These are phyloP conservation scores for Cochlearius cochlearius DNA, from an alignment of 2,113 vertebrate species.

Conservation along the genomic window DNA sequence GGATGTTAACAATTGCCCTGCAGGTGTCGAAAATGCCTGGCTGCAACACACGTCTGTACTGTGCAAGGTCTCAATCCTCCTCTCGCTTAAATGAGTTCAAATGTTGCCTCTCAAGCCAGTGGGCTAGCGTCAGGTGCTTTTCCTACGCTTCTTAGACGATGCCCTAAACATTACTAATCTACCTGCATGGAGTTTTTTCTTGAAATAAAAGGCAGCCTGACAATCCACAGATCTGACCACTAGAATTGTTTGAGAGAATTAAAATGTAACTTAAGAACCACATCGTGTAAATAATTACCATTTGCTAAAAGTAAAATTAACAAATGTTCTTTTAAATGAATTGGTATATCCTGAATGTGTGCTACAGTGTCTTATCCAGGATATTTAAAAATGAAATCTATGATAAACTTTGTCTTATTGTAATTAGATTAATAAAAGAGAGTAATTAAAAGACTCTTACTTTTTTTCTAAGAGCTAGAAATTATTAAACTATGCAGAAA, in stretches of 20 bases:
- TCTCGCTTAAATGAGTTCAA: background rate
- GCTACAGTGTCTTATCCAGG: background rate
- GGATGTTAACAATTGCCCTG: background rate
- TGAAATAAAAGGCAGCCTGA: background rate
- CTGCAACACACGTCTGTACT: background rate
- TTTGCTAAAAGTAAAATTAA: background rate
- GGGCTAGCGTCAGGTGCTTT: background rate
- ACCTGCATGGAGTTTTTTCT: background rate
- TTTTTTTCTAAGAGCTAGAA: constrained; percentile 21
- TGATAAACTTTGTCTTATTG: constrained; percentile 39
- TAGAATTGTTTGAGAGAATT: background rate
- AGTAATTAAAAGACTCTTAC: constrained; percentile 15
- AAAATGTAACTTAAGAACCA: background rate
- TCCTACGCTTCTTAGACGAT: background rate
- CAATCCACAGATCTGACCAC: background rate
- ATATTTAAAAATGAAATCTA: constrained; percentile 25
- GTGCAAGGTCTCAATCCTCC: background rate
- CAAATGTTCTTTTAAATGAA: background rate
- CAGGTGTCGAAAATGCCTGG: background rate
- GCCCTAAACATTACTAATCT: background rate
- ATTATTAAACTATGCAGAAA: constrained; percentile 30
- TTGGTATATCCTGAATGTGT: background rate
- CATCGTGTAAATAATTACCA: background rate
- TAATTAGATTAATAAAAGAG: constrained; percentile 39
- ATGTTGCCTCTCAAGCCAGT: background rate